These are phyloP conservation scores for Podarcis muralis DNA, from an alignment of 2,113 vertebrate species.

Conservation along the genomic window DNA sequence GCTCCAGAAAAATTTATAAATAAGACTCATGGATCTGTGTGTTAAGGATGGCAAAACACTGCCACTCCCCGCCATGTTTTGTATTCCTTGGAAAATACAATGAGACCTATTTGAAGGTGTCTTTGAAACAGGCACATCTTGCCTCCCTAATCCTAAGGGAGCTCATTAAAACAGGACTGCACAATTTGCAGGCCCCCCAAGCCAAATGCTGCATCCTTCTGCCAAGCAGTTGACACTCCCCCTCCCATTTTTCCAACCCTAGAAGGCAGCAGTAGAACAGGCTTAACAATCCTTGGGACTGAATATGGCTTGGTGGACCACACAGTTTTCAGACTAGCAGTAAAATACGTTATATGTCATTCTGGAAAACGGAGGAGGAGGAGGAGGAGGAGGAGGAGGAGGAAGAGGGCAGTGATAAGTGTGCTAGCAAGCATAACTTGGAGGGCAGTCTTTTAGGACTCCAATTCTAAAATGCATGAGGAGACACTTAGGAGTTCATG, in stretches of 20 bases:
- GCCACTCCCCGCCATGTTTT: not conserved
- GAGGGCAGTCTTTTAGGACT: no score
- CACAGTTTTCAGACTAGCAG: not conserved
- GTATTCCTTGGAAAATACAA: not conserved
- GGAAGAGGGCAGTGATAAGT: not conserved
- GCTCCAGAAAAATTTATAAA: not conserved
- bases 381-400: not conserved
- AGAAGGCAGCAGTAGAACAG: not conserved
- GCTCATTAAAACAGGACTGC: not conserved
- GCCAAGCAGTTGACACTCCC: not conserved
- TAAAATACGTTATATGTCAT: not conserved
- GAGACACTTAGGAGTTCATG: no score
- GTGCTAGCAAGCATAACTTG: not conserved
- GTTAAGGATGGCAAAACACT: not conserved
- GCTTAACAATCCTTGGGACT: not conserved
- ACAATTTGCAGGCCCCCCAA: not conserved
- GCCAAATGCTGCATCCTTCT: not conserved
- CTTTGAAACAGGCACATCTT: constrained; percentile 8
- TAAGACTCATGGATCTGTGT: not conserved
- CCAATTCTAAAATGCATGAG: no score
- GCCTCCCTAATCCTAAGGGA: not conserved
- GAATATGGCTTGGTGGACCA: not conserved
- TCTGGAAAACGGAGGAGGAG: no score
- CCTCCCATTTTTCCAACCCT: not conserved
- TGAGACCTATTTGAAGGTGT: constrained; percentile 24